Percentiles rank a stretch among this genome's conserved stretches.
Evolutionary conservation across 2,888 invertebrate genomes (phyloP).

Genomic region (Drosophila acutilabella): DNA sequence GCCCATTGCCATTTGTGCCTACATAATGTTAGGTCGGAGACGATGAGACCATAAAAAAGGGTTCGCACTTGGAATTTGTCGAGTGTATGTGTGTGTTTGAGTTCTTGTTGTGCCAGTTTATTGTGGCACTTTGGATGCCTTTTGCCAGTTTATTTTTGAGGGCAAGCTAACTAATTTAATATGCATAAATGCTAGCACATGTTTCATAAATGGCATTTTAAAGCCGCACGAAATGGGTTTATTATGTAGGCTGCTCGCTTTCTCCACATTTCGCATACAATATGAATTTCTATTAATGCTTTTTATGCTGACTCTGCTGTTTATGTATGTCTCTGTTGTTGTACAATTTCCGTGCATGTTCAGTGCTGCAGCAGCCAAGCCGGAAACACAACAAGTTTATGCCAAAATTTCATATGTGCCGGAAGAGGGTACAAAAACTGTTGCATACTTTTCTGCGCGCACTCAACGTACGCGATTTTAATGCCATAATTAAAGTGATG

Average conservation of each 20-base stretch:
- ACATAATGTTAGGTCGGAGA: conserved; percentile 59
- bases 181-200: conserved; percentile 80
- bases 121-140: conserved; percentile 63
- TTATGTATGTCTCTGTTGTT: conserved; percentile 8
- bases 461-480: conserved; percentile 45
- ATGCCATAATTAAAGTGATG: conserved; percentile 66
- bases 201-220: conserved; percentile 81
- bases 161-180: conserved; percentile 75
- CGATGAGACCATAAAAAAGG: conserved; percentile 71
- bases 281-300: conserved; percentile 68
- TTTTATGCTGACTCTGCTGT: conserved; percentile 26
- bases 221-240: conserved; percentile 77
- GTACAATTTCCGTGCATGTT: conserved; percentile 32
- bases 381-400: conserved; percentile 1
- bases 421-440: conserved; percentile 46
- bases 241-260: conserved; percentile 58
- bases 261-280: conserved; percentile 56
- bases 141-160: conserved; percentile 70
- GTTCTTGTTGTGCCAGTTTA: conserved; percentile 54
- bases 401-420: conserved; percentile 10
- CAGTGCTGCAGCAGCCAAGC: conserved; percentile 6
- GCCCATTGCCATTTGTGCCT: conserved; percentile 61
- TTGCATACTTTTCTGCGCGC: conserved; percentile 54
- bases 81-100: conserved; percentile 3
- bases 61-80: conserved; percentile 61